These are phyloP conservation scores for Morus bassanus DNA, from an alignment of 2,797 vertebrate genomes.

Conservation along the genomic window DNA sequence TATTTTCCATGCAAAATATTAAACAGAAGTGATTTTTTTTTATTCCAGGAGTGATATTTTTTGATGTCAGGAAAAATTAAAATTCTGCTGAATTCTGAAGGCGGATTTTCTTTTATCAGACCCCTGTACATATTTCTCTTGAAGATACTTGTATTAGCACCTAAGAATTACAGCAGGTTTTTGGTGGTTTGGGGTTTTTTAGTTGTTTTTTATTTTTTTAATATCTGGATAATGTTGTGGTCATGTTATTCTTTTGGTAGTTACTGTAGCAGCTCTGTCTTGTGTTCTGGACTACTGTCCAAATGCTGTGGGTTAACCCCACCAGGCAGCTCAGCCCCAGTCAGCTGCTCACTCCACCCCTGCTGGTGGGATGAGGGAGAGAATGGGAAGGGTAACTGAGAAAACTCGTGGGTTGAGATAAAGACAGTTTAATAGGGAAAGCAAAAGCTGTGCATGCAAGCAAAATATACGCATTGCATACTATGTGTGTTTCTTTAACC, in stretches of 20 bases:
- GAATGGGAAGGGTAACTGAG: background rate
- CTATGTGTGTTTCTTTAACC: background rate
- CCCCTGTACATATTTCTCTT: background rate
- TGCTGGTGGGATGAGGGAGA: too few relatives aligned
- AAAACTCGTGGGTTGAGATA: background rate
- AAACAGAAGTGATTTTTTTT: background rate
- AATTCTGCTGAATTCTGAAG: background rate
- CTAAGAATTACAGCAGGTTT: background rate
- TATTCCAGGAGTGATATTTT: background rate
- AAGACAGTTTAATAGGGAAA: background rate
- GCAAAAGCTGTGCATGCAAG: background rate
- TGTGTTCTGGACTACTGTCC: background rate
- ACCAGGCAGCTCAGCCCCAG: background rate
- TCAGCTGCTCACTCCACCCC: background rate
- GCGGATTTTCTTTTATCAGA: background rate
- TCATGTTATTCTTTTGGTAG: background rate
- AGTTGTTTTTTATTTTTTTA: background rate
- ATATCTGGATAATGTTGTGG: background rate
- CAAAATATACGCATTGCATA: background rate
- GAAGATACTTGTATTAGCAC: background rate
- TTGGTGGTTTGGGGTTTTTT: fast-evolving
- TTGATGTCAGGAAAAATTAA: background rate
- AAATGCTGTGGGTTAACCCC: background rate
- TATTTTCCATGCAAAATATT: background rate
- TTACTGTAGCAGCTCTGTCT: background rate